phyloP scores from a whole-genome alignment of 1,140 invertebrate species.

The Hirudo medicinalis region DNA sequence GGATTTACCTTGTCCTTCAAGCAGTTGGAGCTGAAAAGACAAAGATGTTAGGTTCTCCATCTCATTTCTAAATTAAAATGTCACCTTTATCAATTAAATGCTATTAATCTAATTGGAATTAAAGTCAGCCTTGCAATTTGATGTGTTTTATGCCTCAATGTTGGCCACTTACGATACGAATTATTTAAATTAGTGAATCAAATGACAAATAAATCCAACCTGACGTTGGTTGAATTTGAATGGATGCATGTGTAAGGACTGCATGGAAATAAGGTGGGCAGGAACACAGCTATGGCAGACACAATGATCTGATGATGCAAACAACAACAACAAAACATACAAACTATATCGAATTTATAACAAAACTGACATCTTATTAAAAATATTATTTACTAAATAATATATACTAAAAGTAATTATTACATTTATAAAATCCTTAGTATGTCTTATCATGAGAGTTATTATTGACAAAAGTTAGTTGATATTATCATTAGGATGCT shows the following conservation, averaged over 20 bases:
- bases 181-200: too few species aligned
- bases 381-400: neutral
- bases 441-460: neutral
- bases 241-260: conserved; percentile 31
- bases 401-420: neutral
- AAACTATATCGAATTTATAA: too few species aligned
- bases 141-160: too few species aligned
- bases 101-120: too few species aligned
- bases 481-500: too few species aligned
- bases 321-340: too few species aligned
- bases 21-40: conserved; percentile 29
- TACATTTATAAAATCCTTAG: neutral
- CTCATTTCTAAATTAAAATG: too few species aligned
- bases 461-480: neutral
- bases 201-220: neutral
- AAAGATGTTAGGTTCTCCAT: conserved; percentile 8
- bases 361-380: too few species aligned
- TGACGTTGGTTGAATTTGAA: conserved; percentile 17
- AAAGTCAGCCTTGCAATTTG: too few species aligned
- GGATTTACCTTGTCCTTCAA: conserved; percentile 31
- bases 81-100: too few species aligned
- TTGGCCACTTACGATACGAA: too few species aligned
- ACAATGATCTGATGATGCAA: conserved; percentile 29
- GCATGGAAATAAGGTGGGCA: conserved; percentile 33
- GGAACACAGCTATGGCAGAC: conserved; percentile 30